A percentile compares a stretch with the other conserved stretches of the same genome.
Conservation (phyloP, 2,113 vertebrate species). For the Onychostoma macrolepis region DNA sequence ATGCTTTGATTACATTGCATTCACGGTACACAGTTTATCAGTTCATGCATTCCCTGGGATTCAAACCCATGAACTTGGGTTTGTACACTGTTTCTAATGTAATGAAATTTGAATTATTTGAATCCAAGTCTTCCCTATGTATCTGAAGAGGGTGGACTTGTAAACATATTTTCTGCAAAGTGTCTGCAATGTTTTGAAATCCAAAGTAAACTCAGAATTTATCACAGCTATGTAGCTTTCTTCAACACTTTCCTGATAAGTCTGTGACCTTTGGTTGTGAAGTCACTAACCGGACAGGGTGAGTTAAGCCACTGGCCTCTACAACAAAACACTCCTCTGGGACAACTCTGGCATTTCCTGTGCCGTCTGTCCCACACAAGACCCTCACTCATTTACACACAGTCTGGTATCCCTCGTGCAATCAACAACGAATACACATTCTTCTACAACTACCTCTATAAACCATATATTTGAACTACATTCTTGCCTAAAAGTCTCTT, state of each 20-base stretch:
- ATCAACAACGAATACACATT: slow-evolving; percentile 5
- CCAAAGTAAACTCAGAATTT: neutral
- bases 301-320: slow-evolving; percentile 40
- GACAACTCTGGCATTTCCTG: slow-evolving; percentile 60
- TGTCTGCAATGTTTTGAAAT: neutral
- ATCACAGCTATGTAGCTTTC: neutral
- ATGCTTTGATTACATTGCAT: neutral
- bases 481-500: neutral
- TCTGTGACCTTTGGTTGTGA: slow-evolving; percentile 5
- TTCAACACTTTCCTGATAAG: slow-evolving; percentile 30
- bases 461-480: neutral
- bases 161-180: neutral
- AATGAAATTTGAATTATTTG: neutral
- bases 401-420: neutral
- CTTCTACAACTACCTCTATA: neutral
- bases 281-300: slow-evolving; percentile 40
- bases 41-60: neutral
- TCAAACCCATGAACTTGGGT: neutral
- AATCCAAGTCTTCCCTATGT: neutral
- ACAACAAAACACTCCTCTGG: slow-evolving; percentile 42
- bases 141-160: neutral
- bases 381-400: slow-evolving; percentile 19
- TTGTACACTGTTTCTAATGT: neutral
- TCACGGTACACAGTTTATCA: neutral
- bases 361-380: slow-evolving; percentile 40